phyloP scores from a whole-genome alignment of 2,113 vertebrate species.

The Dicentrarchus labrax region DNA sequence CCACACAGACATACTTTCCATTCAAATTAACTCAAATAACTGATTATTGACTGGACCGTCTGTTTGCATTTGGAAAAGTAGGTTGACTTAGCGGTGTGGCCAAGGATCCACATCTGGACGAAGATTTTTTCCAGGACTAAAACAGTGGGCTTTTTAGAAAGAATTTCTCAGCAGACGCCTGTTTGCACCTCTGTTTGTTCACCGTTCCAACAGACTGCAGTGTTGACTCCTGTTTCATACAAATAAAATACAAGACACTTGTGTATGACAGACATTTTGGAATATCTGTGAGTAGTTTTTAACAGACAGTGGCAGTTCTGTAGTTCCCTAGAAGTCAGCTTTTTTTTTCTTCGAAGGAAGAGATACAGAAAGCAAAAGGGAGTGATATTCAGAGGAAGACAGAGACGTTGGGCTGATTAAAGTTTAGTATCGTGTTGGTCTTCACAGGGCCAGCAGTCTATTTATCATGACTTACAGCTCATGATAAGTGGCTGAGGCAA shows the following conservation, averaged over 20 bases:
- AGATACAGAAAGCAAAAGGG: not conserved
- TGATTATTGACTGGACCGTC: slow-evolving; percentile 21
- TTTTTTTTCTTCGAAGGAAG: not conserved
- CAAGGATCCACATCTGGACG: slow-evolving; percentile 38
- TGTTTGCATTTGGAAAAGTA: slow-evolving; percentile 59
- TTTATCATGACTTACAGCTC: slow-evolving; percentile 15
- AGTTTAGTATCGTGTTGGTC: not conserved
- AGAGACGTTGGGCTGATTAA: not conserved
- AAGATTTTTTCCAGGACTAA: slow-evolving; percentile 27
- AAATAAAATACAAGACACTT: not conserved
- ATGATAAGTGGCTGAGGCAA: not conserved
- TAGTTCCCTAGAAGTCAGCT: not conserved
- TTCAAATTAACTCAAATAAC: slow-evolving; percentile 25
- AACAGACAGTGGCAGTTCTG: not conserved
- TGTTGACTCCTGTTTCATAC: not conserved
- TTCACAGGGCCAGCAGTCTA: not conserved
- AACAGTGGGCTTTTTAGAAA: slow-evolving; percentile 9
- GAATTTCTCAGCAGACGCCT: not conserved
- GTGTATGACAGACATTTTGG: not conserved
- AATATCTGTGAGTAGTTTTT: not conserved
- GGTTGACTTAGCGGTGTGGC: slow-evolving; percentile 23
- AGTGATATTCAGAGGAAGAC: not conserved
- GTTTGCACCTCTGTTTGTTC: not conserved
- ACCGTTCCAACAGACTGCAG: not conserved
- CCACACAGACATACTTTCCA: slow-evolving; percentile 54